Base-by-base conservation (phyloP, 2,113 vertebrate species). In the Archilochus colubris region DNA sequence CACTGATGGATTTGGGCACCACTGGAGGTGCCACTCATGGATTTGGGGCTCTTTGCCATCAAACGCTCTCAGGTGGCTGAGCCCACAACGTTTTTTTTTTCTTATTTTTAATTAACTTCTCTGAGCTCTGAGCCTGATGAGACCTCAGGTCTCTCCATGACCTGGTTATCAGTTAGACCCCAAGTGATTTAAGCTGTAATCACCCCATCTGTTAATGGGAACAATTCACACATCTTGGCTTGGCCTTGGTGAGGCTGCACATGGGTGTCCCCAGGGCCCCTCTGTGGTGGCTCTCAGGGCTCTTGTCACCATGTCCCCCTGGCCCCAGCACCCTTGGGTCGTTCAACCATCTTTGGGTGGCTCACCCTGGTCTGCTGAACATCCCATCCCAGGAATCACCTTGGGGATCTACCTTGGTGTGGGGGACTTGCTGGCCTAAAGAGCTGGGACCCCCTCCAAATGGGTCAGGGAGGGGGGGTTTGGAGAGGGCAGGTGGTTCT, bases 191-290 rank as follows among this genome's bases (percentile, higher is more conserved):
- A 36, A 0, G 2, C 78, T n/a, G 31, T 86, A 88, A 86, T 91
- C 1, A 0, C 53, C 79, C 85, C 90, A 79, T 97, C 95, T 95
- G 94, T 89, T 93, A 91, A 70, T 1, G 6, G 22, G 48, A 92
- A 61, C 0, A 2, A 78, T 82, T 95, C 88, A 50, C 73, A 64
- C 3, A 0, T 40, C 93, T 86, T 17, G 51, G 76, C 67, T 38
- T 30, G 54, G 55, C 66, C 46, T 48, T 3, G 13, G n/a, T 0
- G 17, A 57, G 51, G 51, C 76, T 53, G 38, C 1, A 4, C 28
- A 68, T 1, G 7, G 61, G 43, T 89, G 18, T 86, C 50, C 33
- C 13, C 0, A 0, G 53, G 31, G 30, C 3, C 4, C 67, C 51
- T 59, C 30, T 57, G 25, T 0, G 0, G 59, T 40, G 25, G 27